These are phyloP conservation scores for Coenonympha arcania DNA, from an alignment of 2,888 invertebrate species.

Conservation along the genomic window DNA sequence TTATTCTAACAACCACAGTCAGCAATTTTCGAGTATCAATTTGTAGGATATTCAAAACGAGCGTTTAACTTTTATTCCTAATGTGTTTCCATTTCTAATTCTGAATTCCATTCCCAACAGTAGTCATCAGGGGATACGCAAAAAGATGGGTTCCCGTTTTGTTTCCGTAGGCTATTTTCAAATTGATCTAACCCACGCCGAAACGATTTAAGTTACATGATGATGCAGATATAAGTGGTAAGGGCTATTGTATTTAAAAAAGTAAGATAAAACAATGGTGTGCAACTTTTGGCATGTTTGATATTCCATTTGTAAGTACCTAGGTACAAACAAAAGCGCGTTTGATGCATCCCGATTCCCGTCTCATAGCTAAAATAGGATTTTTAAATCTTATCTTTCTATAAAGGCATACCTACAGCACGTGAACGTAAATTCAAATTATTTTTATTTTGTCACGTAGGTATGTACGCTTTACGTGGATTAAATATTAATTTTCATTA, in stretches of 20 bases:
- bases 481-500: neutral
- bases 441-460: neutral
- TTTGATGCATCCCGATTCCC: no score
- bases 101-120: conserved; percentile 37
- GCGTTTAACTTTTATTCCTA: conserved; percentile 40
- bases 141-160: conserved; percentile 53
- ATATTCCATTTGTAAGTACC: no score
- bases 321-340: no score
- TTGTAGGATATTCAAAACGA: conserved; percentile 35
- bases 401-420: no score
- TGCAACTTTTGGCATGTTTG: no score
- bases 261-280: no score
- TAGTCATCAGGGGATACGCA: conserved; percentile 48
- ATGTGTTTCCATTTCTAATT: conserved; percentile 37
- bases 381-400: no score
- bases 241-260: no score
- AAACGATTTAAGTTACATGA: conserved; percentile 1
- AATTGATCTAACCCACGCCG: conserved; percentile 28
- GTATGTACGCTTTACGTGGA: neutral
- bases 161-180: conserved; percentile 49
- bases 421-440: no score
- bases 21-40: conserved; percentile 35
- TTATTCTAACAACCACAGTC: conserved; percentile 28
- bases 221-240: conserved; percentile 4
- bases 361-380: no score